These are phyloP conservation scores for Vanessa tameamea DNA, from an alignment of 1,140 invertebrate genomes.

Conservation along the genomic window DNA sequence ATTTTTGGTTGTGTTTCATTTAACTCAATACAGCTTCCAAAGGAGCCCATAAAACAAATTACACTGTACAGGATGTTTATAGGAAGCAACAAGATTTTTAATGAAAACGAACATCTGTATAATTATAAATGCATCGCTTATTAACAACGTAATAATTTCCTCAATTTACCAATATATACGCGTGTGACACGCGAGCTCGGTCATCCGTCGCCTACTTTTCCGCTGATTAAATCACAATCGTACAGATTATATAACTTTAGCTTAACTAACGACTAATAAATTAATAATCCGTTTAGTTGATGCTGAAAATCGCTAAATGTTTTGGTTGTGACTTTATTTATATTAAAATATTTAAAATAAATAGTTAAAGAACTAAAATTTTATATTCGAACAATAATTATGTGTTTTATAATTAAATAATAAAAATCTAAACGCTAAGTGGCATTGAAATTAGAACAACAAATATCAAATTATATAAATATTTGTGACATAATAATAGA, in stretches of 20 bases:
- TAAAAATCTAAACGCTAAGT: no score
- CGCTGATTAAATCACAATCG: background rate
- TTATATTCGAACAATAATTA: no score
- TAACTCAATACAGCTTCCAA: background rate
- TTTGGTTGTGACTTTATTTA: no score
- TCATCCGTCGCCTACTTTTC: background rate
- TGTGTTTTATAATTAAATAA: no score
- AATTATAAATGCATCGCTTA: constrained; percentile 2
- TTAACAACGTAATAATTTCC: constrained; percentile 8
- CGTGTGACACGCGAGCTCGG: background rate
- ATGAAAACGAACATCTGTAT: background rate
- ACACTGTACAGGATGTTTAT: background rate
- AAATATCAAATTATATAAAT: no score
- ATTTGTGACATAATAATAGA: no score
- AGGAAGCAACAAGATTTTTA: background rate
- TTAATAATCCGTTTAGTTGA: background rate
- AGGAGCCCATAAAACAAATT: no score
- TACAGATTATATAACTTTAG: constrained; percentile 1
- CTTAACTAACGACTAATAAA: background rate
- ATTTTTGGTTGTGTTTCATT: background rate
- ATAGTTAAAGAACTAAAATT: no score
- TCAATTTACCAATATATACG: background rate
- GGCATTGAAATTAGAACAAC: no score
- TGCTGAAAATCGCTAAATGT: no score
- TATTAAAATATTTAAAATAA: no score